phyloP scores from a whole-genome alignment of 2,113 vertebrate genomes.

The Sander lucioperca region DNA sequence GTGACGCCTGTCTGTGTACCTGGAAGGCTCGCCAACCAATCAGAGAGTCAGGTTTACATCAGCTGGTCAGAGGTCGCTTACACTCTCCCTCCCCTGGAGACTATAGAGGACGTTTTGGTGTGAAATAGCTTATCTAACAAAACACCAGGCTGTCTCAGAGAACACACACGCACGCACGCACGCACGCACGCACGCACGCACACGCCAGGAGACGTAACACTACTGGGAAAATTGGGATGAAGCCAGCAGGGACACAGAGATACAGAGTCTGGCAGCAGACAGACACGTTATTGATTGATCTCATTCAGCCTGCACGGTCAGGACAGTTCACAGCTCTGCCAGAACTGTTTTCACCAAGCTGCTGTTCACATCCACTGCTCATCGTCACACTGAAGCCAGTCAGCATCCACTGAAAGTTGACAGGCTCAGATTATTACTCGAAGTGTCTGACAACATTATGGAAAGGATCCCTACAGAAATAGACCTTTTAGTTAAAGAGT shows the following conservation, averaged over 20 bases:
- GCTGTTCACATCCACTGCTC: not conserved
- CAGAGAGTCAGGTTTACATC: slow-evolving; percentile 18
- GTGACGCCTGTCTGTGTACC: slow-evolving; percentile 3
- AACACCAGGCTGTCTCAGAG: slow-evolving; percentile 56
- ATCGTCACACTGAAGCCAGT: not conserved
- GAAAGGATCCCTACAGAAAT: too few species aligned
- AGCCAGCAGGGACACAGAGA: too few species aligned
- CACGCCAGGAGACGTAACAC: not conserved
- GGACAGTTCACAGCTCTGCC: not conserved
- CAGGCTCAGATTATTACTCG: too few species aligned
- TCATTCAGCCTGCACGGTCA: not conserved
- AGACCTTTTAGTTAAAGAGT: too few species aligned
- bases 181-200: slow-evolving; percentile 5
- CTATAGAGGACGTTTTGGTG: slow-evolving; percentile 40
- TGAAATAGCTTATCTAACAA: slow-evolving; percentile 66
- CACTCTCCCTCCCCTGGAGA: slow-evolving; percentile 26
- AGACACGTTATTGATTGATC: not conserved
- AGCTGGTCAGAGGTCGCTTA: slow-evolving; percentile 34
- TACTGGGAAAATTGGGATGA: too few species aligned
- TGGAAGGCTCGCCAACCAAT: slow-evolving; percentile 10
- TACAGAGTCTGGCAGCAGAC: too few species aligned
- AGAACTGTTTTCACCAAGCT: not conserved
- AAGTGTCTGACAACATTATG: too few species aligned
- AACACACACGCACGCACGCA: slow-evolving; percentile 18
- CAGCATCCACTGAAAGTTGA: too few species aligned